phyloP scores from a whole-genome alignment of 2,888 invertebrate genomes.

The Tiliacea citrago region DNA sequence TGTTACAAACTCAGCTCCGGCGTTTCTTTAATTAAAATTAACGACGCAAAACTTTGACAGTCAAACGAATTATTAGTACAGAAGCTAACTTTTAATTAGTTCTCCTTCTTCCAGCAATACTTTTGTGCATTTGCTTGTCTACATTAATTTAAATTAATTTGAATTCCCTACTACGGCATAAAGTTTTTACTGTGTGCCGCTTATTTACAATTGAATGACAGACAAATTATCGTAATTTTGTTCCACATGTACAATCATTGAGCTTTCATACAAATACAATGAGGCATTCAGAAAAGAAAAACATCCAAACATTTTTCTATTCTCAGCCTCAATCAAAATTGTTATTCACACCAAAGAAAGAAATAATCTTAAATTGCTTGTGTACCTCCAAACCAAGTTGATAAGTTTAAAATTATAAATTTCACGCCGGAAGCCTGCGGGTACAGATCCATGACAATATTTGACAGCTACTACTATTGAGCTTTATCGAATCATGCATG shows the following conservation, averaged over 20 bases:
- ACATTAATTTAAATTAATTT: constrained; percentile 87
- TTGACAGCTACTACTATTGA: constrained; percentile 73
- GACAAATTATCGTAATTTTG: constrained; percentile 64
- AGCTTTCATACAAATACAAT: constrained; percentile 46
- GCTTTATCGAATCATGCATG: constrained; percentile 74
- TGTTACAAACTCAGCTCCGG: constrained; percentile 87
- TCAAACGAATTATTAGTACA: constrained; percentile 91
- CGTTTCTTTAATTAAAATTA: constrained; percentile 91
- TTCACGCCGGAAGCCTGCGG: constrained; percentile 79
- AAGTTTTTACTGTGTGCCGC: constrained; percentile 63
- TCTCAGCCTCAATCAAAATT: constrained; percentile 70
- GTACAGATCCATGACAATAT: constrained; percentile 76
- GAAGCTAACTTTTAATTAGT: constrained; percentile 90
- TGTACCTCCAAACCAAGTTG: constrained; percentile 72
- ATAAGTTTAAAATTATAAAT: constrained; percentile 83
- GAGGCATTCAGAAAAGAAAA: constrained; percentile 44
- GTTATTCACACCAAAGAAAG: constrained; percentile 69
- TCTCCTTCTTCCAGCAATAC: constrained; percentile 87
- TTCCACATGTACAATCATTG: constrained; percentile 59
- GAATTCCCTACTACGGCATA: constrained; percentile 79
- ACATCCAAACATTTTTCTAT: constrained; percentile 63
- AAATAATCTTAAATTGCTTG: constrained; percentile 68
- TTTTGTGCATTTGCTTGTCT: constrained; percentile 86
- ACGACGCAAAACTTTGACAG: constrained; percentile 90
- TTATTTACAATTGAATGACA: constrained; percentile 53